Evolutionary conservation across 1,140 invertebrate species (phyloP).

Genomic region (Pogonognathellus flavescens): DNA sequence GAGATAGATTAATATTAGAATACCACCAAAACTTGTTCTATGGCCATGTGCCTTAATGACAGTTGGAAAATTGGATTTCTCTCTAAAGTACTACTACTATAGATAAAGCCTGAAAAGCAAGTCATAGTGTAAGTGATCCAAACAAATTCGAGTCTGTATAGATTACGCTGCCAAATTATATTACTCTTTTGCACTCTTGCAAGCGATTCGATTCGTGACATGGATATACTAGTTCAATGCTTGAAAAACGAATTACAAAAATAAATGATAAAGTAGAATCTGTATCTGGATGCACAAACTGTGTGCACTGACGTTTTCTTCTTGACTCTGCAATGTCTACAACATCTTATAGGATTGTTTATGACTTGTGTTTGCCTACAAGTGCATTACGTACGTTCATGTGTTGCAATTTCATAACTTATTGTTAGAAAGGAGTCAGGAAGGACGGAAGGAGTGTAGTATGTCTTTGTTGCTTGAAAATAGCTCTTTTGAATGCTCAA

Average conservation of each 20-base stretch:
- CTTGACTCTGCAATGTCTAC: too few relatives aligned
- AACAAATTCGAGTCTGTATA: neutral
- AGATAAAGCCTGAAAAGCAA: neutral
- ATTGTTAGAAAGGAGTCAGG: too few relatives aligned
- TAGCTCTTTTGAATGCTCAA: too few relatives aligned
- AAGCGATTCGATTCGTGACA: neutral
- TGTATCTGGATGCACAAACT: neutral
- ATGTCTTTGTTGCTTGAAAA: too few relatives aligned
- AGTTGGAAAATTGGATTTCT: neutral
- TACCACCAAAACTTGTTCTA: conserved; percentile 39
- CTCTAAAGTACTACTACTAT: too few relatives aligned
- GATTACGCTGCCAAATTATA: conserved; percentile 13
- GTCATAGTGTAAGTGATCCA: neutral
- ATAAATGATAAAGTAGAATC: neutral
- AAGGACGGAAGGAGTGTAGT: too few relatives aligned
- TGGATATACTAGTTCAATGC: neutral
- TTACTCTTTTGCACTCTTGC: neutral
- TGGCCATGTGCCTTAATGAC: conserved; percentile 32
- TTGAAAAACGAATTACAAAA: neutral
- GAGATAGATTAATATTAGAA: neutral
- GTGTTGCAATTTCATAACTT: too few relatives aligned
- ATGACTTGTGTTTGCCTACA: too few relatives aligned
- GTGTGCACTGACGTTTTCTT: too few relatives aligned
- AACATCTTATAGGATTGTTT: too few relatives aligned
- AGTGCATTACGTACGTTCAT: too few relatives aligned